These are phyloP conservation scores for Anomalospiza imberbis DNA, from an alignment of 2,797 vertebrate genomes.

Conservation along the genomic window DNA sequence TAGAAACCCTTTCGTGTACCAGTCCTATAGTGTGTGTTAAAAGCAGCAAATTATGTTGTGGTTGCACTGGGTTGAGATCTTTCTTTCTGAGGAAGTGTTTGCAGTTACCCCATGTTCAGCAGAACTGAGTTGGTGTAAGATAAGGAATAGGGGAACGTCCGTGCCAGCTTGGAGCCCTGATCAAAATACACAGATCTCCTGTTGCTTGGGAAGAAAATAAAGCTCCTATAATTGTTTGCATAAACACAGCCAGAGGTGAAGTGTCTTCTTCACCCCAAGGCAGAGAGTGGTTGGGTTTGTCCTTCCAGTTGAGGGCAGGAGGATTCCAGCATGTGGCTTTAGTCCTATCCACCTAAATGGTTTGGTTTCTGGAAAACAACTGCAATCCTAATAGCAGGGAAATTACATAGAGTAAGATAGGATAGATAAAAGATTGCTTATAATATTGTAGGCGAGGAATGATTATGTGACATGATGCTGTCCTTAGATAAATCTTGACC, in stretches of 20 bases:
- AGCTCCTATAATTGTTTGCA: not conserved
- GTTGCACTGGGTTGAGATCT: not conserved
- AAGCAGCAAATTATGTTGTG: not conserved
- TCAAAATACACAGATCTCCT: not conserved
- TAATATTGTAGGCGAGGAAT: not conserved
- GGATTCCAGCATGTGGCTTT: not conserved
- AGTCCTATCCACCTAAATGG: not conserved
- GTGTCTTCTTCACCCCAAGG: not conserved
- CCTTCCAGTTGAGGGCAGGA: not conserved
- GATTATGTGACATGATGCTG: not conserved
- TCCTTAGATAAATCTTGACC: not conserved
- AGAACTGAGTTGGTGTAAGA: not conserved
- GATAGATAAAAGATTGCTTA: not conserved
- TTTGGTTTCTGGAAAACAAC: not conserved
- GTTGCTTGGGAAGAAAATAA: not conserved
- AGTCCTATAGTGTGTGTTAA: not conserved
- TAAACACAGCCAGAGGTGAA: not conserved
- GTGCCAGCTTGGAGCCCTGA: not conserved
- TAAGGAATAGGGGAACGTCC: not conserved
- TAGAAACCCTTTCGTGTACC: not conserved
- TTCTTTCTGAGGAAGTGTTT: not conserved
- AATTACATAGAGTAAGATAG: not conserved
- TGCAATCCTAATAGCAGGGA: not conserved
- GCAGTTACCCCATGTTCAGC: not conserved
- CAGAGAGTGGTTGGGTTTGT: not conserved